phyloP scores from a whole-genome alignment of 2,888 invertebrate species.

The Drosophila macrospina region DNA sequence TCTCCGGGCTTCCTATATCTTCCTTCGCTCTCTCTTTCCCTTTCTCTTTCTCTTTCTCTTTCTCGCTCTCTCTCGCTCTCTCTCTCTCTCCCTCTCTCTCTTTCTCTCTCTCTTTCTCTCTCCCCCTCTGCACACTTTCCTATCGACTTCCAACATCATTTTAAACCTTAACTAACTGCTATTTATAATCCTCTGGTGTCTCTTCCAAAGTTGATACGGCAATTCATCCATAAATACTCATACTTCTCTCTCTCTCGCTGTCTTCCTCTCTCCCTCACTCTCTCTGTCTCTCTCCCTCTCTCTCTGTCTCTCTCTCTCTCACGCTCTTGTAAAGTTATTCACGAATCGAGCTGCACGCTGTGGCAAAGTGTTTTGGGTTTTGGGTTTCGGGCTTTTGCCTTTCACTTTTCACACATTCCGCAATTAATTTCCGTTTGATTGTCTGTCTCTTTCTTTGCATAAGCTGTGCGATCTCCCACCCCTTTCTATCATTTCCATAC shows the following conservation, averaged over 20 bases:
- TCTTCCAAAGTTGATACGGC: background rate
- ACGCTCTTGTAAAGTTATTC: background rate
- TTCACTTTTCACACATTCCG: slow-evolving; percentile 70
- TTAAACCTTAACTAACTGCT: background rate
- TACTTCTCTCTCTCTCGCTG: background rate
- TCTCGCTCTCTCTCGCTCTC: too few relatives aligned
- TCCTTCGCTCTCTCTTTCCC: too few relatives aligned
- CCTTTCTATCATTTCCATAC: background rate
- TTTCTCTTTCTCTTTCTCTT: too few relatives aligned
- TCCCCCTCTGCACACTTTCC: too few relatives aligned
- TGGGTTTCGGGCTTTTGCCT: slow-evolving; percentile 40
- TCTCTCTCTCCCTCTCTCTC: too few relatives aligned
- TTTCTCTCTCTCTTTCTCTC: too few relatives aligned
- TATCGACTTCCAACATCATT: background rate
- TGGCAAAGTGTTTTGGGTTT: slow-evolving; percentile 5
- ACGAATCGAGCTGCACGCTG: background rate
- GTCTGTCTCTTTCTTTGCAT: slow-evolving; percentile 59
- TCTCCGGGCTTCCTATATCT: too few relatives aligned
- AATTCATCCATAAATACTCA: background rate
- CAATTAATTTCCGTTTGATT: slow-evolving; percentile 78
- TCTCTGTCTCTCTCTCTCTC: too few relatives aligned
- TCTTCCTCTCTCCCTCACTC: background rate
- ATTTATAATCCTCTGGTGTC: slow-evolving; percentile 2
- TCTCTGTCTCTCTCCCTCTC: too few relatives aligned
- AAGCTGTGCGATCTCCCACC: slow-evolving; percentile 11